Evolutionary conservation across 2,797 vertebrate genomes (phyloP).

Genomic region (Acanthornis magna): DNA sequence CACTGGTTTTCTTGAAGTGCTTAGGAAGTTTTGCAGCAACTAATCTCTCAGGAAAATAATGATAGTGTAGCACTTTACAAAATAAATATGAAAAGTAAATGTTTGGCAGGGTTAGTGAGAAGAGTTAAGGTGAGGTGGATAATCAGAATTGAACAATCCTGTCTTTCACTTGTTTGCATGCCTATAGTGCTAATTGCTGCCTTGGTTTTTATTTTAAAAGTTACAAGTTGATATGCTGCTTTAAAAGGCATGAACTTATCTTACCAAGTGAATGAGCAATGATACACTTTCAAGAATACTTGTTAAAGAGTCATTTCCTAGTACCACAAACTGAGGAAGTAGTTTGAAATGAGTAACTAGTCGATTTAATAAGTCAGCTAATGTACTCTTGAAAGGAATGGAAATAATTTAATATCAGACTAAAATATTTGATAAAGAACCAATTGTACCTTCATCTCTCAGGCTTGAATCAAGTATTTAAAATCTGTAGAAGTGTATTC

Average conservation of each 20-base stretch:
- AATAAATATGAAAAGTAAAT: constrained; percentile 29
- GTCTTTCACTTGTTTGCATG: not conserved
- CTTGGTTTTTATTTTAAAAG: not conserved
- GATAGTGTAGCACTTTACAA: constrained; percentile 13
- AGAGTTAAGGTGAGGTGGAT: not conserved
- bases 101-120: not conserved
- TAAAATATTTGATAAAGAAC: constrained; percentile 50
- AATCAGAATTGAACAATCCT: not conserved
- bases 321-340: constrained; percentile 29
- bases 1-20: constrained; percentile 1
- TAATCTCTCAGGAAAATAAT: constrained; percentile 30
- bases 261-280: not conserved
- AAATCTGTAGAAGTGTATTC: not conserved
- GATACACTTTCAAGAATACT: constrained; percentile 7
- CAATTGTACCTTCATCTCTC: not conserved
- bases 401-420: constrained; percentile 64
- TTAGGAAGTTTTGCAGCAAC: constrained; percentile 2
- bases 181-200: not conserved
- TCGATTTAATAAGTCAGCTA: constrained; percentile 62
- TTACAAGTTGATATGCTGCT: not conserved
- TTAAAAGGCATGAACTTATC: not conserved
- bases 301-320: constrained; percentile 58
- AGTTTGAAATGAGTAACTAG: constrained; percentile 63
- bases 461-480: not conserved
- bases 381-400: constrained; percentile 48